Conservation (phyloP, 1,140 invertebrate species). For the Drosophila prosaltans region DNA sequence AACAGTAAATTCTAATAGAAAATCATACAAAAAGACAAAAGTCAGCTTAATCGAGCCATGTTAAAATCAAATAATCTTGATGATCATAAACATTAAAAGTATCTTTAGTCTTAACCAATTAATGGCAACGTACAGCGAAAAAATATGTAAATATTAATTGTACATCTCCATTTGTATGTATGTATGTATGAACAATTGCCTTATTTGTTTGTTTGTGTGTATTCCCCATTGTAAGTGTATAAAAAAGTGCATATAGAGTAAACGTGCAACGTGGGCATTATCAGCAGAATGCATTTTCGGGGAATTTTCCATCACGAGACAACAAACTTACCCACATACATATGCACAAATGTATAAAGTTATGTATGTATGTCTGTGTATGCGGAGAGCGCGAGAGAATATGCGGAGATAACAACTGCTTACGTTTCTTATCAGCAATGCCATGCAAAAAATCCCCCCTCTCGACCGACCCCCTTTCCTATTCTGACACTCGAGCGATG, state of each 20-base stretch:
- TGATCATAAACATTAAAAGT: too few relatives aligned
- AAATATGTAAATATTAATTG: too few relatives aligned
- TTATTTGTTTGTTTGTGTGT: too few relatives aligned
- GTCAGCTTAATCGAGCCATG: too few relatives aligned
- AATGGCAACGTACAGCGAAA: too few relatives aligned
- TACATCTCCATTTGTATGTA: too few relatives aligned
- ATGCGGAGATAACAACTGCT: conserved; percentile 43
- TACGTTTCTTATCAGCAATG: conserved; percentile 46
- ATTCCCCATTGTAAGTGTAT: conserved; percentile 7
- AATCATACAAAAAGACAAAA: too few relatives aligned
- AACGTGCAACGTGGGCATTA: conserved; percentile 58
- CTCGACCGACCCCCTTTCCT: background rate
- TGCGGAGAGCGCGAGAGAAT: background rate
- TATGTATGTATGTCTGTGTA: background rate
- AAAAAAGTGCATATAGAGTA: conserved; percentile 17
- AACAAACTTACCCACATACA: conserved; percentile 22
- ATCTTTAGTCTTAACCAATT: too few relatives aligned
- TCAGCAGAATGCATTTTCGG: conserved; percentile 69
- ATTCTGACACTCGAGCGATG: background rate
- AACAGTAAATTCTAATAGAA: too few relatives aligned
- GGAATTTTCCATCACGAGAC: conserved; percentile 68
- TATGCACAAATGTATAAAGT: too few relatives aligned
- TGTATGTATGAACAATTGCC: too few relatives aligned
- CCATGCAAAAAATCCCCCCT: conserved; percentile 8
- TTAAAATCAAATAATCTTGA: too few relatives aligned